Evolutionary conservation across 2,888 invertebrate genomes (phyloP), one percentile per base, ranked within the genome.

Genomic region (Agrochola lychnidis): DNA sequence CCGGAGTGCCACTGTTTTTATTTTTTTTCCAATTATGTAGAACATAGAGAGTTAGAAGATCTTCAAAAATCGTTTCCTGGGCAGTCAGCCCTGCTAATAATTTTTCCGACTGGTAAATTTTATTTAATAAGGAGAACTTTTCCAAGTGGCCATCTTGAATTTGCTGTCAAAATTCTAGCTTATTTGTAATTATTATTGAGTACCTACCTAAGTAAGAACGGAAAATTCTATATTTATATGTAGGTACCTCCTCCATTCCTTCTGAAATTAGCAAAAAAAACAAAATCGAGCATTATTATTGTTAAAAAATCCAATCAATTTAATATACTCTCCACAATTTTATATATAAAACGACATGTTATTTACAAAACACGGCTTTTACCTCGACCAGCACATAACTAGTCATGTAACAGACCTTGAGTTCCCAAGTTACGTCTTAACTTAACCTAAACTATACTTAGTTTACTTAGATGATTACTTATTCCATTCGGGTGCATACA

Each of bases 401-500:
- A 48, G 76, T 76, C 83, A 78, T 86, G 82, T 82, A 79, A 78
- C 61, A 77, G 78, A 73, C 87, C 87, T 88, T 87, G 87, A 73
- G 71, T 61, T 61, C 56, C 70, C 45, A 79, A 81, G 84, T 82
- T 75, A 81, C 87, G 72, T 83, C 78, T 76, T 36, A 76, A 76
- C 36, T 57, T 30, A 69, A 66, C 70, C 14, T 78, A 84, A 79
- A 85, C 83, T 81, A 72, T 82, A 82, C 70, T 83, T 73, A 71
- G 79, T 81, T 68, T 79, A 83, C 82, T 80, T 73, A 80, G 81
- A 83, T 85, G 88, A 89, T 91, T 91, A 85, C 83, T 73, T 82
- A 90, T 90, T 90, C 91, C 84, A 83, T 86, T 81, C 69, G 87
- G 86, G 85, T 88, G 83, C 79, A 73, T 79, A 81, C 73, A 71